Conservation (phyloP, 2,797 vertebrate species). For the Vespertilio murinus region DNA sequence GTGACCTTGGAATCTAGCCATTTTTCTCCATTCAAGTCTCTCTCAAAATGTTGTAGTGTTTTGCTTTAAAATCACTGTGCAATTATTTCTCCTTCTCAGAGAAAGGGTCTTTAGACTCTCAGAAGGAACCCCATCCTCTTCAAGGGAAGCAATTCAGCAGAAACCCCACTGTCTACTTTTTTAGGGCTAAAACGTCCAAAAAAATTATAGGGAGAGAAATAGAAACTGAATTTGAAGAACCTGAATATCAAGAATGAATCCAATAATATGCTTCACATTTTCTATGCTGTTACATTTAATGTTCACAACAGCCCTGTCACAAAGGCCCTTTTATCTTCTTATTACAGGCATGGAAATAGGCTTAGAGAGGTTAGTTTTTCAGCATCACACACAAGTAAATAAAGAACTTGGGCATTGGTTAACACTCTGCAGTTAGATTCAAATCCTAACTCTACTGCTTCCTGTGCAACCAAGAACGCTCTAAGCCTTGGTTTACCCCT, state of each 20-base stretch:
- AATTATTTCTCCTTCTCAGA: constrained; percentile 9
- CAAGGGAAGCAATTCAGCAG: neutral
- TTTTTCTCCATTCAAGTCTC: neutral
- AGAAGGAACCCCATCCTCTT: neutral
- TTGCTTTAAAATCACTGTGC: constrained; percentile 47
- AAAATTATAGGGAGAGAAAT: neutral
- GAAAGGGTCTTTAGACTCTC: constrained; percentile 22
- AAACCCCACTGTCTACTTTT: neutral
- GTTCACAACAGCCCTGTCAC: neutral
- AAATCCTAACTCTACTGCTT: neutral
- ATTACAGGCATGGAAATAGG: neutral
- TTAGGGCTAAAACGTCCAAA: neutral
- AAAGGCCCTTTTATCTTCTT: neutral
- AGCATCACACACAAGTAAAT: neutral
- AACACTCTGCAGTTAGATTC: neutral
- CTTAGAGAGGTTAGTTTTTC: neutral
- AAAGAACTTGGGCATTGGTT: neutral
- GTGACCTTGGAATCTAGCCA: neutral
- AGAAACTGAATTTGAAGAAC: neutral
- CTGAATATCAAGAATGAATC: neutral
- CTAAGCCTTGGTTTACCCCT: neutral
- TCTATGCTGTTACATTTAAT: neutral
- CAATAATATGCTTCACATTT: neutral
- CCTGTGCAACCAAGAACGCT: neutral
- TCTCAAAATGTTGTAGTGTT: neutral